Percentiles rank a stretch among this genome's conserved stretches.
These are phyloP conservation scores for Zoroaster sp. DNA, from an alignment of 53 echinoderm and acorn worm genomes.

Conservation along the genomic window DNA sequence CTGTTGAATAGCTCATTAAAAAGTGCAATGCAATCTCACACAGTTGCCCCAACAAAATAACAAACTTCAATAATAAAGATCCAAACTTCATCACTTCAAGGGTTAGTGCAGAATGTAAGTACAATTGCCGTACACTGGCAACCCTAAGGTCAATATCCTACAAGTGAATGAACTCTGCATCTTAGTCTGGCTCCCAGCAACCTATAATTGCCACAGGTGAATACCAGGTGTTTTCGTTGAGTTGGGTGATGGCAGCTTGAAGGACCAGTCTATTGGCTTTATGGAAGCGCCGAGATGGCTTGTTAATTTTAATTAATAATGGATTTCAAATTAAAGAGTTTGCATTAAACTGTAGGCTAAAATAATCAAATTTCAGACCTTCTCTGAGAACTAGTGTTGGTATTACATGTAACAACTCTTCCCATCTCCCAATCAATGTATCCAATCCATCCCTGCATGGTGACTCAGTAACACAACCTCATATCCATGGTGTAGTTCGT, in stretches of 20 bases:
- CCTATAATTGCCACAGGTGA: neutral
- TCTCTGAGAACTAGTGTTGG: no score
- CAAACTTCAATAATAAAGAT: neutral
- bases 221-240: neutral
- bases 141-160: neutral
- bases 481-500: no score
- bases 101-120: neutral
- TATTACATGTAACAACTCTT: no score
- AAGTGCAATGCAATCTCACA: neutral
- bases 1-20: neutral
- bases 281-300: neutral
- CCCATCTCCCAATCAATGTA: no score
- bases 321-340: no score
- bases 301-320: no score
- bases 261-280: neutral
- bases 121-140: neutral
- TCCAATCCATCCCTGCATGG: no score
- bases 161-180: slow-evolving; percentile 5
- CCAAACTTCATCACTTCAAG: neutral
- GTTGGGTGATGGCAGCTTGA: neutral
- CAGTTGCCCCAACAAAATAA: neutral
- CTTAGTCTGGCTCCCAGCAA: neutral
- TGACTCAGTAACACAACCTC: no score
- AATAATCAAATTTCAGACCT: no score
- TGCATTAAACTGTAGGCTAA: no score